Evolutionary conservation across 2,888 invertebrate genomes (phyloP).

Genomic region (Gasteruption jaculator): DNA sequence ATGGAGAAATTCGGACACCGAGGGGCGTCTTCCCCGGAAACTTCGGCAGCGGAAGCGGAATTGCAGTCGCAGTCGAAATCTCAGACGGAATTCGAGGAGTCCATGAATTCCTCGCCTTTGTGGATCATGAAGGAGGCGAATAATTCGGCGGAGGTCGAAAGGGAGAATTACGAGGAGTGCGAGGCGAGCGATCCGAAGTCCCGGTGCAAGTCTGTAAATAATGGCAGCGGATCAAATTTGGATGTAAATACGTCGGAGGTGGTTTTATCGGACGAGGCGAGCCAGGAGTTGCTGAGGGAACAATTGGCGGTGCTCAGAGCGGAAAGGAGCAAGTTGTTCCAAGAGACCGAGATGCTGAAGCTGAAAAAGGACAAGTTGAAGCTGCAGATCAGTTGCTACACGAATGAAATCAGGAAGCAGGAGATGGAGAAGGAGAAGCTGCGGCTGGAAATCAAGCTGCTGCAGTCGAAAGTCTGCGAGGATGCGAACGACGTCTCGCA

Average conservation of each 20-base stretch:
- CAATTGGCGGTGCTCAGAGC: conserved; percentile 44
- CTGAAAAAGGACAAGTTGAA: conserved; percentile 53
- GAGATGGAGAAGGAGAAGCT: conserved; percentile 46
- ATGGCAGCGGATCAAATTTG: conserved; percentile 14
- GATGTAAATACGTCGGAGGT: conserved; percentile 25
- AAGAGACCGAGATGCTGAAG: conserved; percentile 45
- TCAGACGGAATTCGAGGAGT: conserved; percentile 27
- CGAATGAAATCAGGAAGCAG: conserved; percentile 39
- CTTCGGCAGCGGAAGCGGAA: conserved; percentile 23
- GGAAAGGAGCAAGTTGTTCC: conserved; percentile 40
- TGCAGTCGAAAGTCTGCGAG: conserved; percentile 44
- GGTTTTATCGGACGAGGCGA: conserved; percentile 37
- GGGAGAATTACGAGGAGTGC: conserved; percentile 33
- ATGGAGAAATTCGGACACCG: conserved; percentile 30
- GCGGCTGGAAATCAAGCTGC: conserved; percentile 42
- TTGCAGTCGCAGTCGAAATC: conserved; percentile 30
- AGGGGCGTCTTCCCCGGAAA: conserved; percentile 22
- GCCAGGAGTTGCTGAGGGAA: conserved; percentile 40
- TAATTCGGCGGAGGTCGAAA: conserved; percentile 28
- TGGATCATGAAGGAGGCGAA: conserved; percentile 39
- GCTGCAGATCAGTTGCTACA: conserved; percentile 38
- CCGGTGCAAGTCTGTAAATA: no score
- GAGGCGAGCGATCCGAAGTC: conserved; percentile 23
- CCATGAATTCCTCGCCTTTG: conserved; percentile 34
- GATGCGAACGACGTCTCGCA: conserved; percentile 45